Base-by-base conservation (phyloP, 2,797 vertebrate species). In the Geotrypetes seraphini region DNA sequence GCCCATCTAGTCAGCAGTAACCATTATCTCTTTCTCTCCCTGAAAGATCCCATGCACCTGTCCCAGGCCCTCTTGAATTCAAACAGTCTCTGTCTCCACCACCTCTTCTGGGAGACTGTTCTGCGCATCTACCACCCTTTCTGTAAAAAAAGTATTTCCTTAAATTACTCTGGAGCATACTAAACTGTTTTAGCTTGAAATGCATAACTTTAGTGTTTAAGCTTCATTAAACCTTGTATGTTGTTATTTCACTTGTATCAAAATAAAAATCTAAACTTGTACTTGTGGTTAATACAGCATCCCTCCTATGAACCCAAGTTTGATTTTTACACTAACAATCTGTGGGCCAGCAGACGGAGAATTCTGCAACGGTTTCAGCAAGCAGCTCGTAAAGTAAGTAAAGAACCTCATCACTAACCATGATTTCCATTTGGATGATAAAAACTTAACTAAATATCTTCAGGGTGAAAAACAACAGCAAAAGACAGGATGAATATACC, bases 351-450 rank as follows among this genome's bases (percentile, higher is more conserved):
- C 33, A 87, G 69, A 34, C 76, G 56, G 6, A 66, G 79, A 50
- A 70, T 63, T 21, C 58, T 87, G 28, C 71, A 50, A 29, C 71
- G 73, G 28, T 92, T 96, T 53, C 90, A 91, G 39, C 87, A 96
- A 66, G 85, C 76, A 25, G 86, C 77, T 4, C 85, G 78, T 41
- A 93, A 88, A 90, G 95, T 96, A 75, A 0, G 6, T 33, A 25
- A 42, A 40, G n/a, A 24, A 31, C 4, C 16, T 39, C 12, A 31
- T 1, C 20, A 5, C 22, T 23, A n/a, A 5, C 8, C 7, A 19
- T 19, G 12, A 0, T 1, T 4, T n/a, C 39, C 38, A 2, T 17
- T 39, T 39, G 22, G 3, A 25, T 15, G 28, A 38, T 5, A 19
- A 9, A 32, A 42, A 12, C n/a, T n/a, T n/a, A n/a, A n/a, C n/a